Evolutionary conservation across 2,888 invertebrate species (phyloP), one percentile per base, ranked within the genome.

Genomic region (Caenorhabditis wallacei): DNA sequence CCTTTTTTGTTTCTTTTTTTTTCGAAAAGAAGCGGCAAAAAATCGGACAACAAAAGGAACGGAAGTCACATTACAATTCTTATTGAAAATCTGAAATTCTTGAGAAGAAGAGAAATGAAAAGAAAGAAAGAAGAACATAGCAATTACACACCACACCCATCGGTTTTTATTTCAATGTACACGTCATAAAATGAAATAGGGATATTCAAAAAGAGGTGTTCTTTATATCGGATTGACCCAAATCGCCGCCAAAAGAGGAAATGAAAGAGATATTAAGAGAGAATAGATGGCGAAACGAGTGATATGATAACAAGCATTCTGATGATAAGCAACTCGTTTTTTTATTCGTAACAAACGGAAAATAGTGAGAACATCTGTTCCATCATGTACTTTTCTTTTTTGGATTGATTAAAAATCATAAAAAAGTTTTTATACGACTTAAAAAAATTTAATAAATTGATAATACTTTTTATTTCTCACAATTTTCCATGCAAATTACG

Each of bases 221-320:
- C 68, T 66, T 69, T 68, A 68, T 69, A 61, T 46, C 68, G 69
- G 76, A 69, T 76, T 76, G 76, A 76, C 68, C 76, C 76, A 69
- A 66, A 76, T 75, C 43, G 64, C n/a, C 53, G 26, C 18, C 26
- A 35, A 35, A 56, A 57, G 64, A 59, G 57, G 51, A 43, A 59
- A 75, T 57, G 57, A 26, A 56, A 75, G n/a, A 51, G 11, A 24
- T 16, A 63, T 53, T 66, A 24, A 51, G 51, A 66, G 22, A 30
- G 43, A 24, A 64, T 48, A 48, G 30, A 30, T 30, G 30, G 30
- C n/a, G n/a, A 30, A 30, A 5, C 18, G 11, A 35, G 61, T 75
- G 66, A 75, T 75, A 75, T 75, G 75, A 75, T 75, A 75, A 59
- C 57, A 57, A 64, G 46, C 54, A 57, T 30, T 43, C 7, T 40